Base-by-base conservation (phyloP, 64 coral and sea anemone genomes). In the Montipora cactus region DNA sequence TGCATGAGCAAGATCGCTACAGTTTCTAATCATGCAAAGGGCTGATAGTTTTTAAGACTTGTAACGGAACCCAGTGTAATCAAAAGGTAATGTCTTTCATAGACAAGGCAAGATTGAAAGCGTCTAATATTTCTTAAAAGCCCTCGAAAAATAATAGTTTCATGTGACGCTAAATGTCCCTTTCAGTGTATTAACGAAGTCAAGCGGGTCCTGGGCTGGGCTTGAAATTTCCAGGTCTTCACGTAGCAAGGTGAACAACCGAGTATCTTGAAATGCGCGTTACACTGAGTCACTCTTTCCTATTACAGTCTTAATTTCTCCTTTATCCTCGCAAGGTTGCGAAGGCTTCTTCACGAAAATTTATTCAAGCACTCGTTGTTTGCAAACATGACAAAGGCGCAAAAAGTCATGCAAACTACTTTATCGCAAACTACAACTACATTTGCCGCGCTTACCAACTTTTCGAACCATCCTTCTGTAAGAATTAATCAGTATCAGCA, bases 301-400 rank as follows among this genome's bases (percentile, higher is more conserved):
- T 37, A 37, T 37, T 37, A 37, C 37, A 37, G 47, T 28, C 53
- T 13, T 81, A 10, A 57, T 8, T 45, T 57, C 58, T 44, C 4
- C 15, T 64, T 37, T 37, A 37, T 37, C 37, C 0, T 7, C 61
- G 61, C 9, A 64, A 12, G 4, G 61, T 11, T 64, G 9, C 11
- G 13, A 64, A 64, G 14, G 8, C 61, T 82, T 64, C 13, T 16
- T 44, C 4, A 7, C 15, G 15, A 86, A 68, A 67, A 86, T 72
- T 86, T 71, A 72, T 86, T 86, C 66, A 70, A 44, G 59, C 82
- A 50, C 45, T 70, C 45, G 16, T 71, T 86, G 64, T 86, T 86
- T 71, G 82, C 82, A 86, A 72, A 86, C 82, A 86, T 44, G 67
- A 86, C 82, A 72, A 45, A 46, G 47, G 15, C 7, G 9, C 16